These are phyloP conservation scores for Myotis vivesi DNA, from an alignment of 2,797 vertebrate genomes.

Conservation along the genomic window DNA sequence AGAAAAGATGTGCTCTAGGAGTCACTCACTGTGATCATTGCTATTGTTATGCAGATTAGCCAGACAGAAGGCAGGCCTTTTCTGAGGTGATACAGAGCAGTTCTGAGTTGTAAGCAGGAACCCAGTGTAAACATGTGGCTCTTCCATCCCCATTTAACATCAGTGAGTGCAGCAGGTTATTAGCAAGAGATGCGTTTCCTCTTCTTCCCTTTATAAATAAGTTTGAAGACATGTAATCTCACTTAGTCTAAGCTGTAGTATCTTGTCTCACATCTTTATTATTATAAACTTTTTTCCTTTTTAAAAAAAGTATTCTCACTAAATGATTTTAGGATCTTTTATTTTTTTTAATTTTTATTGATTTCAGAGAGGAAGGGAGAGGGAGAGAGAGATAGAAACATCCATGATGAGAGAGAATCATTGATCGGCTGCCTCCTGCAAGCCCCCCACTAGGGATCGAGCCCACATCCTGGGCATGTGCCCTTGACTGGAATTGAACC, in stretches of 20 bases:
- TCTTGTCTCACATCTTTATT: neutral
- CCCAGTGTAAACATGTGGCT: neutral
- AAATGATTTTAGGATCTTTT: neutral
- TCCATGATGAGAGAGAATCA: no score
- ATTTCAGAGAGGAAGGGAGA: no score
- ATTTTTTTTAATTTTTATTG: no score
- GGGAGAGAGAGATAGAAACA: no score
- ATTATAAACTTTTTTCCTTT: neutral
- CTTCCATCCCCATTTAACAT: neutral
- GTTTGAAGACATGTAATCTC: neutral
- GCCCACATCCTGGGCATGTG: no score
- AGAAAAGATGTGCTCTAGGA: neutral
- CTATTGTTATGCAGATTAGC: neutral
- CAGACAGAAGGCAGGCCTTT: neutral
- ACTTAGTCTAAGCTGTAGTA: neutral
- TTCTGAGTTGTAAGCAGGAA: neutral
- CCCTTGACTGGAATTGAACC: no score
- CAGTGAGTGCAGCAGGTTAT: neutral
- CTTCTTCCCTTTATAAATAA: neutral
- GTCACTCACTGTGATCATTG: neutral
- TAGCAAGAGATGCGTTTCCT: neutral
- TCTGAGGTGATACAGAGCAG: neutral
- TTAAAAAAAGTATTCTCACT: neutral
- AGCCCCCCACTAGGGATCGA: no score
- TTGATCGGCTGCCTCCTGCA: no score